Conservation (phyloP, 2,113 vertebrate genomes). For the Mola mola region DNA sequence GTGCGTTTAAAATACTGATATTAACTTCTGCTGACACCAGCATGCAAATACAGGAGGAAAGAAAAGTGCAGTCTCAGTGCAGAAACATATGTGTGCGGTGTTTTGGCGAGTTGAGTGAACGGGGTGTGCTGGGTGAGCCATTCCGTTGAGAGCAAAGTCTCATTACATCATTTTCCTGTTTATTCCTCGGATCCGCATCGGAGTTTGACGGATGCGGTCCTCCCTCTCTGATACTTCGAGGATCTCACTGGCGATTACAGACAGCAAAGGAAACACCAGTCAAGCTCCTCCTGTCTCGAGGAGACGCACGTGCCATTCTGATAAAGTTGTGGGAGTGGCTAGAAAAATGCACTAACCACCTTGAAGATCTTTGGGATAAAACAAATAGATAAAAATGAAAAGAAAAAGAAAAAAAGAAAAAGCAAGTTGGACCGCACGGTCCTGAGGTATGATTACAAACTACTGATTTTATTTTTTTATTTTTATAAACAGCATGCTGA, state of each 20-base stretch:
- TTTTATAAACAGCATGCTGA: slow-evolving; percentile 44
- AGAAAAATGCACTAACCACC: slow-evolving; percentile 74
- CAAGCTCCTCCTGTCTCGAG: slow-evolving; percentile 54
- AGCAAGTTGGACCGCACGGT: slow-evolving; percentile 29
- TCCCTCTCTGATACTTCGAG: background rate
- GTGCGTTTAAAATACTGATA: slow-evolving; percentile 40
- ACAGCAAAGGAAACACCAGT: slow-evolving; percentile 49
- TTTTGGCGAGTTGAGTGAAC: slow-evolving; percentile 15
- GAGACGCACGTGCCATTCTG: slow-evolving; percentile 46
- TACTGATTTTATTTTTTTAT: slow-evolving; percentile 10
- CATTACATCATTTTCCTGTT: slow-evolving; percentile 3
- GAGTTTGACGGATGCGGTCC: slow-evolving; percentile 69
- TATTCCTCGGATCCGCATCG: slow-evolving; percentile 33
- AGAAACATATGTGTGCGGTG: background rate
- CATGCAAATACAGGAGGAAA: slow-evolving; percentile 60
- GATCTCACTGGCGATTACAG: background rate
- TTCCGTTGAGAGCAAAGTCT: slow-evolving; percentile 44
- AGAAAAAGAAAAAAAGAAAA: slow-evolving; percentile 45
- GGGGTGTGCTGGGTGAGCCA: slow-evolving; percentile 42
- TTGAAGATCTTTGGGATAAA: slow-evolving; percentile 71
- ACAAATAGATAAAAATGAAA: slow-evolving; percentile 33
- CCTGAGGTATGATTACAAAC: slow-evolving; percentile 27
- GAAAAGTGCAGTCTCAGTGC: background rate
- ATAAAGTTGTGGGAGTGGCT: slow-evolving; percentile 20
- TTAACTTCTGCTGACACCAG: slow-evolving; percentile 14